A percentile compares a stretch with the other conserved stretches of the same genome.
Conservation (phyloP, 2,797 vertebrate genomes). For the Paramormyrops hopkinsi region DNA sequence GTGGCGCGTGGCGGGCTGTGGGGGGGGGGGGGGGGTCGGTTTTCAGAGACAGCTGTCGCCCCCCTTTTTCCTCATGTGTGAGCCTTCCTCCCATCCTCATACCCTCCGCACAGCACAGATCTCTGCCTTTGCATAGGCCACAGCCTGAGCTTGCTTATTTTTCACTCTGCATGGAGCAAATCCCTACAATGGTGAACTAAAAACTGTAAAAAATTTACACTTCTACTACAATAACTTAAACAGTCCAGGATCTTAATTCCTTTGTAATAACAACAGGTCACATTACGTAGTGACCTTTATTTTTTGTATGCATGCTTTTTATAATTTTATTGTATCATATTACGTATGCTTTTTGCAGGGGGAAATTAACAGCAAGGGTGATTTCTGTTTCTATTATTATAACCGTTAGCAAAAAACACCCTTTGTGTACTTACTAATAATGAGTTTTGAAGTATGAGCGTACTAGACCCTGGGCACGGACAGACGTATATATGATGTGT, state of each 20-base stretch:
- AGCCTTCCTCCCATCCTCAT: neutral
- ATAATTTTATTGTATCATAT: neutral
- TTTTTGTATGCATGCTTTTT: neutral
- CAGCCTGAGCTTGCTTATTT: neutral
- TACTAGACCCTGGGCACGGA: neutral
- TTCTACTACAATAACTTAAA: neutral
- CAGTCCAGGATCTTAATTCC: neutral
- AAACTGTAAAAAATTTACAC: neutral
- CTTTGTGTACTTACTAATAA: neutral
- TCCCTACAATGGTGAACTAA: neutral
- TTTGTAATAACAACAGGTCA: neutral
- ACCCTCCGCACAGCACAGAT: neutral
- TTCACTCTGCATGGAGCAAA: neutral
- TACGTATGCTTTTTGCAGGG: neutral
- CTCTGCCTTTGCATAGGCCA: neutral
- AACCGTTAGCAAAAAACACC: neutral
- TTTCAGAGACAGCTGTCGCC: neutral
- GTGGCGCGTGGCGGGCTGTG: no score
- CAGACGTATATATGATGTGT: neutral
- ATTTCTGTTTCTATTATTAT: neutral
- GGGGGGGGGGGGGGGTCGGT: neutral
- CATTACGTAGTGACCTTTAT: neutral
- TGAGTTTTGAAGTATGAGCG: neutral
- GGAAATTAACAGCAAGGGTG: neutral
- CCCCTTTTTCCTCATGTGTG: neutral